Percentiles rank a stretch among this genome's conserved stretches.
phyloP scores from a whole-genome alignment of 2,113 vertebrate species.

The Zingel zingel region DNA sequence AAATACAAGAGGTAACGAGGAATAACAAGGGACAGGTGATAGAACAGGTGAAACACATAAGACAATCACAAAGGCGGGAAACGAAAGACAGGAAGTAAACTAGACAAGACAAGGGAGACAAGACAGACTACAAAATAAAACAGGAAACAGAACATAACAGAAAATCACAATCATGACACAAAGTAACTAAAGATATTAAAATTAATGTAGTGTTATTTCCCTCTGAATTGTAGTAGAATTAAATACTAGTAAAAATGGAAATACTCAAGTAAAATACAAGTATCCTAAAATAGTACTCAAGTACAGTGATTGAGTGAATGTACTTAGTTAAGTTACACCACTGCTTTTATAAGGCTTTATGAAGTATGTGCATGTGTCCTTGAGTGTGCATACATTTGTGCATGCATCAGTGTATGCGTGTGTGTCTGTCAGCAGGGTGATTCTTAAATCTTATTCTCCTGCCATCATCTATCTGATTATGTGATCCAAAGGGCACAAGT shows the following conservation, averaged over 20 bases:
- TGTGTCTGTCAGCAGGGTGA: slow-evolving; percentile 13
- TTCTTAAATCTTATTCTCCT: slow-evolving; percentile 45
- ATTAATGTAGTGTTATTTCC: not conserved
- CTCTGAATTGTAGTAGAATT: not conserved
- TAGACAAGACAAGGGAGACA: too few relatives aligned
- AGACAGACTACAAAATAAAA: too few relatives aligned
- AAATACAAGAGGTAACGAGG: too few relatives aligned
- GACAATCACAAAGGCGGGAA: too few relatives aligned
- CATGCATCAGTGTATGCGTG: slow-evolving; percentile 16
- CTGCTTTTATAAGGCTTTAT: slow-evolving; percentile 37
- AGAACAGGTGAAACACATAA: too few relatives aligned
- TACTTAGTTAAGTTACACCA: not conserved
- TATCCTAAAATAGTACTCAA: not conserved
- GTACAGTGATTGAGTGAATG: not conserved
- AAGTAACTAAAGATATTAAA: not conserved
- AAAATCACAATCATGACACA: too few relatives aligned
- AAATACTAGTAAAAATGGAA: not conserved
- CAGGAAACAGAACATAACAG: too few relatives aligned
- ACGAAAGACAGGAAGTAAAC: too few relatives aligned
- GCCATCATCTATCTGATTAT: slow-evolving; percentile 44
- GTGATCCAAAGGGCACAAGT: slow-evolving; percentile 52
- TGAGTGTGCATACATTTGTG: slow-evolving; percentile 20
- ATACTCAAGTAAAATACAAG: not conserved
- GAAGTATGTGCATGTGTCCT: slow-evolving; percentile 21
- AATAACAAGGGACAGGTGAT: too few relatives aligned